These are phyloP conservation scores for Rhizoglyphus robini DNA, from an alignment of 1,140 invertebrate species.

Conservation along the genomic window DNA sequence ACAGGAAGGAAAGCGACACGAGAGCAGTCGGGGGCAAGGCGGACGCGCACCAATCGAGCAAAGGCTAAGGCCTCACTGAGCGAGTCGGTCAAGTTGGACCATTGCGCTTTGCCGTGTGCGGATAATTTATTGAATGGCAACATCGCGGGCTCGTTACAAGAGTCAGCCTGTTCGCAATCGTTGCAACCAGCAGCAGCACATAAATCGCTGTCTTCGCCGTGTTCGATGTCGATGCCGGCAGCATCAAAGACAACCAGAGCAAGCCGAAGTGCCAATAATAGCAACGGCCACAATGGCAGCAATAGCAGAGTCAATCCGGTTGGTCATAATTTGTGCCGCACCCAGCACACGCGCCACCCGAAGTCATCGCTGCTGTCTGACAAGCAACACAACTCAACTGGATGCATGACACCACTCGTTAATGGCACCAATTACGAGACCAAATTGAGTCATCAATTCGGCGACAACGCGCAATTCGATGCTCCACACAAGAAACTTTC, in stretches of 20 bases:
- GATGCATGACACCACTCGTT: background rate
- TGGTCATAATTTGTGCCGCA: constrained; percentile 6
- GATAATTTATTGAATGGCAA: background rate
- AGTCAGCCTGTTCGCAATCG: background rate
- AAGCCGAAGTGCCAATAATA: background rate
- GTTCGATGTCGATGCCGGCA: background rate
- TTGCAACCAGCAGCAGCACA: background rate
- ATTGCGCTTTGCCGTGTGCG: background rate
- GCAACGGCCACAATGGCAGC: background rate
- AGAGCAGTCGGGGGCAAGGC: background rate
- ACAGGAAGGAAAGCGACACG: background rate
- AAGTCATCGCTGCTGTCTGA: background rate
- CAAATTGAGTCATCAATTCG: constrained; percentile 13
- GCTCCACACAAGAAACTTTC: background rate
- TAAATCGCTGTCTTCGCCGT: background rate
- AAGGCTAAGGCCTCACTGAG: background rate
- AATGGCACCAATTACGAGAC: background rate
- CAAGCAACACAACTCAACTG: background rate
- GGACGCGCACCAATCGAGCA: background rate
- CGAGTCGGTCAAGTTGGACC: background rate
- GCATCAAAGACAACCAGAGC: background rate
- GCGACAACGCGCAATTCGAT: background rate
- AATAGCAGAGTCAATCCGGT: background rate
- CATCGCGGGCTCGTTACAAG: background rate
- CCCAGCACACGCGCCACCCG: constrained; percentile 1